phyloP scores from a whole-genome alignment of 2,888 invertebrate genomes.

The Cremastinae sp. region DNA sequence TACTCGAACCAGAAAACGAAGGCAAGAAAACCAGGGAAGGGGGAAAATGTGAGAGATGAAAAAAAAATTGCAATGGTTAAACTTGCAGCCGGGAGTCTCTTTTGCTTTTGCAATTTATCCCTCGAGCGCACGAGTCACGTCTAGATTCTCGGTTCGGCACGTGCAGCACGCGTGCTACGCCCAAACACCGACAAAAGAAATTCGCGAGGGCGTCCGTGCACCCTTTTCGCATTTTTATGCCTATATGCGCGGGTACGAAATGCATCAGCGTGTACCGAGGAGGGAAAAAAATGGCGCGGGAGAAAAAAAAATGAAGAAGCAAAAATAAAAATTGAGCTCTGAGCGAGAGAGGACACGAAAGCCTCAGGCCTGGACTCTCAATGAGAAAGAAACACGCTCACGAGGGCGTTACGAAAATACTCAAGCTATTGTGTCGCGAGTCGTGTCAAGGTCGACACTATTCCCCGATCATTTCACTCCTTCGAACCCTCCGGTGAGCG shows the following conservation, averaged over 20 bases:
- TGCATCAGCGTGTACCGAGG: not conserved
- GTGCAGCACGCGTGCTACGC: conserved; percentile 76
- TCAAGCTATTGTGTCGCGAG: conserved; percentile 34
- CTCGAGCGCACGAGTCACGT: conserved; percentile 72
- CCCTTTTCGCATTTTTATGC: not conserved
- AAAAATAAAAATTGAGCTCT: conserved; percentile 17
- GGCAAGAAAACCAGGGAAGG: not conserved
- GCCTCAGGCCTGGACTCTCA: conserved; percentile 38
- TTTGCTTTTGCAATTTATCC: conserved; percentile 62
- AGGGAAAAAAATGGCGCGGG: not conserved
- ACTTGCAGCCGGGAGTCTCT: conserved; percentile 47
- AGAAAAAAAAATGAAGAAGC: conserved; percentile 6
- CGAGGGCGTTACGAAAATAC: conserved; percentile 64
- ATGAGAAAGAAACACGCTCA: conserved; percentile 41
- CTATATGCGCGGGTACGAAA: not conserved
- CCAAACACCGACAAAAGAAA: conserved; percentile 73
- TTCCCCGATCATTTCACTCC: not conserved
- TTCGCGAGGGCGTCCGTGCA: conserved; percentile 58
- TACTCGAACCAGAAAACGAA: not conserved
- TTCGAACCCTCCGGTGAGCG: conserved; percentile 16
- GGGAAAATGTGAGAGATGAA: conserved; percentile 38
- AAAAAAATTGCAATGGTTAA: conserved; percentile 43
- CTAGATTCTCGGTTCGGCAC: conserved; percentile 69
- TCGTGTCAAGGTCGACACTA: conserved; percentile 66
- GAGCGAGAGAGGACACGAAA: conserved; percentile 13